Conservation (phyloP, 2,888 invertebrate species). For the Heliothis peltigera region DNA sequence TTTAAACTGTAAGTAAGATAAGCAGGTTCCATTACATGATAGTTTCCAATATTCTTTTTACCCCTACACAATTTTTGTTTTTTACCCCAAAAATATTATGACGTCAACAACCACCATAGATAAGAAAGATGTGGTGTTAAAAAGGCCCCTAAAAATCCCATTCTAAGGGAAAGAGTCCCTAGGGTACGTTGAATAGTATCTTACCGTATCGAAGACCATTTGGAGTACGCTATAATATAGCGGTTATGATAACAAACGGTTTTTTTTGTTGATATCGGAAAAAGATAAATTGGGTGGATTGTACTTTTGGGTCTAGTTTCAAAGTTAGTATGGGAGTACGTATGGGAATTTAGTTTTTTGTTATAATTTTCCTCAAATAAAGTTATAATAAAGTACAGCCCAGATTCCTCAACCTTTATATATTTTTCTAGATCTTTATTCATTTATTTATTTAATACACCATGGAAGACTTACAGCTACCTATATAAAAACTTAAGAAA, state of each 20-base stretch:
- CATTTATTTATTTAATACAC: no score
- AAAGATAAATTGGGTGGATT: slow-evolving; percentile 7
- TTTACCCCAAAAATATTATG: slow-evolving; percentile 22
- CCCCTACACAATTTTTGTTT: neutral
- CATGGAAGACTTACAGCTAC: no score
- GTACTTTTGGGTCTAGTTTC: neutral
- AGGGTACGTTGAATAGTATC: slow-evolving; percentile 69
- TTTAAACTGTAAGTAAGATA: no score
- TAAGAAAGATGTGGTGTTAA: slow-evolving; percentile 52
- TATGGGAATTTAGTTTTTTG: neutral
- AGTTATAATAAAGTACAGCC: no score
- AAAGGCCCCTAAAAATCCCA: slow-evolving; percentile 58
- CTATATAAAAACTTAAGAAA: no score
- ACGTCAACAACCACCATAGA: slow-evolving; percentile 41
- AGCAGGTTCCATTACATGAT: neutral
- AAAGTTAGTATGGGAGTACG: neutral
- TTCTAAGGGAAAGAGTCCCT: slow-evolving; percentile 68
- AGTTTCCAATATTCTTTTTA: neutral
- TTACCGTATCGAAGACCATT: slow-evolving; percentile 46
- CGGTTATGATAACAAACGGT: slow-evolving; percentile 67
- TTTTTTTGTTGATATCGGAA: slow-evolving; percentile 53
- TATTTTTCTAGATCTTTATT: no score
- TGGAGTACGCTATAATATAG: slow-evolving; percentile 67
- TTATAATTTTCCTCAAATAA: neutral
- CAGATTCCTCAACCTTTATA: no score